A percentile compares a stretch with the other conserved stretches of the same genome.
phyloP scores from a whole-genome alignment of 2,113 vertebrate genomes.

The Chamaea fasciata region DNA sequence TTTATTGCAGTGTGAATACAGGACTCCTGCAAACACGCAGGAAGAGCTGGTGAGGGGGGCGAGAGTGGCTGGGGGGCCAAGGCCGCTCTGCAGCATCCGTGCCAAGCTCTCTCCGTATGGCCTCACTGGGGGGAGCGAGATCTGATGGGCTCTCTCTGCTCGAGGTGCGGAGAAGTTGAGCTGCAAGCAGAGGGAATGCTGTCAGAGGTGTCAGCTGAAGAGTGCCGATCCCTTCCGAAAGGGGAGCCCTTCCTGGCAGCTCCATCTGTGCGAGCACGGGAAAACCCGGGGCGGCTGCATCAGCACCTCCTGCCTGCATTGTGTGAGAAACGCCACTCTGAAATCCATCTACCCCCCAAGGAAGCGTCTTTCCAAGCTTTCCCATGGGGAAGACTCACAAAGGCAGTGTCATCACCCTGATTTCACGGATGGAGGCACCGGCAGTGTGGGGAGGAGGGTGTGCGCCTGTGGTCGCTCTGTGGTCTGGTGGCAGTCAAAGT shows the following conservation, averaged over 20 bases:
- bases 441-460: neutral
- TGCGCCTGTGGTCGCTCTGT: neutral
- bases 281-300: neutral
- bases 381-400: neutral
- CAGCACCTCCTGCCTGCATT: neutral
- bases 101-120: neutral
- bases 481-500: neutral
- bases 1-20: neutral
- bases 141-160: neutral
- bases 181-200: rapidly evolving
- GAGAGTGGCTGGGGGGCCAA: rapidly evolving
- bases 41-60: neutral
- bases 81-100: neutral
- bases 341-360: neutral
- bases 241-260: neutral
- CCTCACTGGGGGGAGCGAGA: rapidly evolving
- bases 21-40: neutral
- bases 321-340: neutral
- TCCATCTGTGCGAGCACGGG: neutral
- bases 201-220: neutral
- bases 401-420: rapidly evolving
- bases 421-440: neutral
- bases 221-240: rapidly evolving
- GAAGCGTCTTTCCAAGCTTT: neutral
- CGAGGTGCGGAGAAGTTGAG: neutral